These are phyloP conservation scores for Scaptomyza flava DNA, from an alignment of 2,888 invertebrate species.

Conservation along the genomic window DNA sequence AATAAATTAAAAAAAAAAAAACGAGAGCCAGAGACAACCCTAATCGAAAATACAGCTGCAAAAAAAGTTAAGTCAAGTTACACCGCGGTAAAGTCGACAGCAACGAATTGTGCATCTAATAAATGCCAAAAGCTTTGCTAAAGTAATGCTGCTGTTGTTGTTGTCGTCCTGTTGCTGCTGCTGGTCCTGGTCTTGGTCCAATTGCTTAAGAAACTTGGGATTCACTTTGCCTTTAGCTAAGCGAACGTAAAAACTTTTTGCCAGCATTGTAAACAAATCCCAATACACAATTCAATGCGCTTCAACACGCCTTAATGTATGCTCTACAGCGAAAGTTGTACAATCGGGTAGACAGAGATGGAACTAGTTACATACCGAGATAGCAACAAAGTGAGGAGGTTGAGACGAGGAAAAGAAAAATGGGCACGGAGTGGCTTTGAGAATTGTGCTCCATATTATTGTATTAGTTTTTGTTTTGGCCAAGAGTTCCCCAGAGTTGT, in stretches of 20 bases:
- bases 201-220: slow-evolving; percentile 72
- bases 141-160: slow-evolving; percentile 25
- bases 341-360: slow-evolving; percentile 15
- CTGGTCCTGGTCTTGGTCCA: slow-evolving; percentile 32
- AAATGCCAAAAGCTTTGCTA: slow-evolving; percentile 62
- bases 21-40: slow-evolving; percentile 36
- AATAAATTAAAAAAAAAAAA: slow-evolving; percentile 51
- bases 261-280: slow-evolving; percentile 78
- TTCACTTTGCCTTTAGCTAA: slow-evolving; percentile 72
- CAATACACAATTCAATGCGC: slow-evolving; percentile 79
- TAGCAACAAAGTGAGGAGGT: slow-evolving; percentile 4
- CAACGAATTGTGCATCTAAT: slow-evolving; percentile 69
- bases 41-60: slow-evolving; percentile 53
- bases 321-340: slow-evolving; percentile 66
- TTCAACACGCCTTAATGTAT: slow-evolving; percentile 78
- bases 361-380: slow-evolving; percentile 7
- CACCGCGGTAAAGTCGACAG: slow-evolving; percentile 22
- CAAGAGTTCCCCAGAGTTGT: slow-evolving; percentile 48
- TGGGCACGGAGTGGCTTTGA: slow-evolving; percentile 34
- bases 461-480: slow-evolving; percentile 65
- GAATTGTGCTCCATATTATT: slow-evolving; percentile 71
- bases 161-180: slow-evolving; percentile 26
- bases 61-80: slow-evolving; percentile 49
- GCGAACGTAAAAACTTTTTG: slow-evolving; percentile 76
- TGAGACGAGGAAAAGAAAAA: slow-evolving; percentile 5